Conservation (phyloP, 2,113 vertebrate genomes). For the Pseudolaguvia tuberculata region DNA sequence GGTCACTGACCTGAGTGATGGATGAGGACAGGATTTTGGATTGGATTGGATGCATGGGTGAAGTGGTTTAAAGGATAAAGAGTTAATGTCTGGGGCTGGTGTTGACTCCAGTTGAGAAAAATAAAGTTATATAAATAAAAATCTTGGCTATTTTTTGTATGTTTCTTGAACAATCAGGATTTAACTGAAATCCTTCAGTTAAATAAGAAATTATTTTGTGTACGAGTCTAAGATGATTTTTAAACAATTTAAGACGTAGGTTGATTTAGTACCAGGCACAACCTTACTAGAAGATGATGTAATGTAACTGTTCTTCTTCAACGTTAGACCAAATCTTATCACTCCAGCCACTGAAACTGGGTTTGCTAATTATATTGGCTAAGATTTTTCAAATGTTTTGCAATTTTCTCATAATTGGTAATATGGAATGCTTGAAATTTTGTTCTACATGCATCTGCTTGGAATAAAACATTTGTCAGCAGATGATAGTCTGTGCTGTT, state of each 20-base stretch:
- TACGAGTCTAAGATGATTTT: neutral
- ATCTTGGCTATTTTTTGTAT: neutral
- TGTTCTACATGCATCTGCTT: neutral
- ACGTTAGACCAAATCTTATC: slow-evolving; percentile 18
- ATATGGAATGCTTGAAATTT: too few relatives aligned
- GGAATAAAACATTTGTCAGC: neutral
- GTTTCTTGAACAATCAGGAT: too few relatives aligned
- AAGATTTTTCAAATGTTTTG: too few relatives aligned
- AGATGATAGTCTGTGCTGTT: neutral
- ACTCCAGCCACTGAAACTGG: neutral
- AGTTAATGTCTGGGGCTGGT: slow-evolving; percentile 58
- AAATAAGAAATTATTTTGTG: neutral
- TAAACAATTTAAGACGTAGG: slow-evolving; percentile 53
- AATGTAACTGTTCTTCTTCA: slow-evolving; percentile 18
- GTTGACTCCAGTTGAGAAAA: neutral
- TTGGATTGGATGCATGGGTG: slow-evolving; percentile 55
- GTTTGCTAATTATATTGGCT: too few relatives aligned
- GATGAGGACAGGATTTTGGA: slow-evolving; percentile 65
- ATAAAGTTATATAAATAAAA: neutral
- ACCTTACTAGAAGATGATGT: slow-evolving; percentile 57
- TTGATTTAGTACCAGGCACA: slow-evolving; percentile 66
- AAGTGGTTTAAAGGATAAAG: slow-evolving; percentile 62
- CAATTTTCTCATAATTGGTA: too few relatives aligned
- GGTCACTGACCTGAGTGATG: slow-evolving; percentile 65
- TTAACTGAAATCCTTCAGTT: neutral